Evolutionary conservation across 2,797 vertebrate genomes (phyloP).

Genomic region (Halcyon leucocephala): DNA sequence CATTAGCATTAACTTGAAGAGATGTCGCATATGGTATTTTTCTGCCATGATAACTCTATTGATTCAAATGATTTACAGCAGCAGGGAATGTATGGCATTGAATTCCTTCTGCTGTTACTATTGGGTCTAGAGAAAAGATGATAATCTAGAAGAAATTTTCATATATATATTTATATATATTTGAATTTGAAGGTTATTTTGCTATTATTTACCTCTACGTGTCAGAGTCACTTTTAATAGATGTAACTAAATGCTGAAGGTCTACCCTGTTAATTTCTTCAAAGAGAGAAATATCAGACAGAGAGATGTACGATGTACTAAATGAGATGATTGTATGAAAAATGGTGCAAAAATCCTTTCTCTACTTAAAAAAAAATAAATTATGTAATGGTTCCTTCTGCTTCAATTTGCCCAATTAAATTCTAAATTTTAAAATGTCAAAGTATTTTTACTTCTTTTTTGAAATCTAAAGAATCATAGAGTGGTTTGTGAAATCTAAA

Average conservation of each 20-base stretch:
- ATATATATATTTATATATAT: not conserved
- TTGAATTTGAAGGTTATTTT: not conserved
- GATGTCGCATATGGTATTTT: not conserved
- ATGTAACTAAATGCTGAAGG: not conserved
- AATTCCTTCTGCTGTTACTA: not conserved
- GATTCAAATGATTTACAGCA: not conserved
- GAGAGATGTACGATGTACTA: not conserved
- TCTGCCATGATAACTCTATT: not conserved
- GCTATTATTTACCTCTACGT: not conserved
- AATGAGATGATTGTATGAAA: not conserved
- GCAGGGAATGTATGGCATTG: not conserved
- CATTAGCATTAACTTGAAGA: not conserved
- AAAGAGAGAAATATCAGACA: not conserved
- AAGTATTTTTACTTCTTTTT: not conserved
- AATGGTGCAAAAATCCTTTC: not conserved
- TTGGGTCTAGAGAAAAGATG: not conserved
- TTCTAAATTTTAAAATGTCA: not conserved
- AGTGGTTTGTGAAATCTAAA: not conserved
- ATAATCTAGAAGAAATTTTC: not conserved
- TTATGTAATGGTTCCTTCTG: not conserved
- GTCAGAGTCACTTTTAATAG: not conserved
- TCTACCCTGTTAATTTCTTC: not conserved
- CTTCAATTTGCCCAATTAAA: not conserved
- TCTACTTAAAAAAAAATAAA: not conserved
- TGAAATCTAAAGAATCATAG: not conserved